A percentile compares a stretch with the other conserved stretches of the same genome.
These are phyloP conservation scores for Agonopterix heracliana DNA, from an alignment of 2,888 invertebrate species.

Conservation along the genomic window DNA sequence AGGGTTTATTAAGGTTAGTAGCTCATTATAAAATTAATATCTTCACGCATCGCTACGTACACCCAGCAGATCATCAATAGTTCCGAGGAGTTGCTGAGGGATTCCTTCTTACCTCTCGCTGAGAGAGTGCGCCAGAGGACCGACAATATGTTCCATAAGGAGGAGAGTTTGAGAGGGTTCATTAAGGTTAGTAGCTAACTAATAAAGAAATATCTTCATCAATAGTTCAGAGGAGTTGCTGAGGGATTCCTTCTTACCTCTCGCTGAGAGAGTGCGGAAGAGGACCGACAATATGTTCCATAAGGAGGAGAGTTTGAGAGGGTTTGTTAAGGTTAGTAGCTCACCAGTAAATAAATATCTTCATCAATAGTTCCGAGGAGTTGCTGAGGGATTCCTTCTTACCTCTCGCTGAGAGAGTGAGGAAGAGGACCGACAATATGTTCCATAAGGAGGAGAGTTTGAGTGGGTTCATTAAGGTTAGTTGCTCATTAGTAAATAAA, in stretches of 20 bases:
- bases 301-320: slow-evolving; percentile 93
- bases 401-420: slow-evolving; percentile 94
- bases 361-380: slow-evolving; percentile 97
- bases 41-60: too few relatives aligned
- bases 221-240: slow-evolving; percentile 97
- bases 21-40: too few relatives aligned
- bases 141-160: too few relatives aligned
- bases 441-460: slow-evolving; percentile 96
- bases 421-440: slow-evolving; percentile 92
- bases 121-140: too few relatives aligned
- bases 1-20: slow-evolving; percentile 85
- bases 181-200: too few relatives aligned
- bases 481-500: too few relatives aligned
- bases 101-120: too few relatives aligned
- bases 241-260: slow-evolving; percentile 95
- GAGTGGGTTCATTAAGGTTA: slow-evolving; percentile 88
- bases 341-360: too few relatives aligned
- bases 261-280: slow-evolving; percentile 94
- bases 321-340: slow-evolving; percentile 83
- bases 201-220: too few relatives aligned
- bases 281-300: slow-evolving; percentile 94
- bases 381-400: slow-evolving; percentile 95
- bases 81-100: too few relatives aligned
- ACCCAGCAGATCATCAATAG: too few relatives aligned
- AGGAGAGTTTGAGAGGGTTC: too few relatives aligned